Evolutionary conservation across 2,888 invertebrate genomes (phyloP).

Genomic region (Herminia tarsipennalis): DNA sequence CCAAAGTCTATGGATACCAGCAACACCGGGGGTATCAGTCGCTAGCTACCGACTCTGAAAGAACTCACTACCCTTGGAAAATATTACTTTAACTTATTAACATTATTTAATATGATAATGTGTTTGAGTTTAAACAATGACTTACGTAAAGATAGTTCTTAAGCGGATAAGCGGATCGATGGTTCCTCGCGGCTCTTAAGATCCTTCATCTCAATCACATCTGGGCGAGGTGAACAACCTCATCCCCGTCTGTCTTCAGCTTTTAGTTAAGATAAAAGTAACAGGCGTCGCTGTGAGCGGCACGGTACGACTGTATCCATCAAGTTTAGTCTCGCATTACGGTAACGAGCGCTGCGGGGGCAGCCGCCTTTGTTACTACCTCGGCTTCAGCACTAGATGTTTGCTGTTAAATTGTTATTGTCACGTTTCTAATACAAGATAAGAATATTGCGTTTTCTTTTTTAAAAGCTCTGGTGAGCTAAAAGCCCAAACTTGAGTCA

Average conservation of each 20-base stretch:
- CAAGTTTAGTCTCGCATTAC: conserved; percentile 66
- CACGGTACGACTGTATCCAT: conserved; percentile 55
- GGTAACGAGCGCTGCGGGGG: conserved; percentile 53
- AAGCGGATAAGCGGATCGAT: conserved; percentile 21
- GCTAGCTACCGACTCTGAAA: too few species aligned
- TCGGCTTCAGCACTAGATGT: conserved; percentile 33
- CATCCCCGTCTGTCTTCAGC: conserved; percentile 36
- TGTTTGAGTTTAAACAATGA: conserved; percentile 6
- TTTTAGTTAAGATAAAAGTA: conserved; percentile 55
- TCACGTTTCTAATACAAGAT: conserved; percentile 20
- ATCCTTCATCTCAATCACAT: conserved; percentile 35
- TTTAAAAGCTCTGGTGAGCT: too few species aligned
- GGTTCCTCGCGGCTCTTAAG: conserved; percentile 18
- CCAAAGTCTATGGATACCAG: too few species aligned
- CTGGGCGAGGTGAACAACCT: conserved; percentile 33
- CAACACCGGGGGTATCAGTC: too few species aligned
- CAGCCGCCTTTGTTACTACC: conserved; percentile 31
- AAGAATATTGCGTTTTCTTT: not conserved
- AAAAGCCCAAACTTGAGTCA: too few species aligned
- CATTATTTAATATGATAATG: not conserved
- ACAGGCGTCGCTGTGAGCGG: conserved; percentile 48
- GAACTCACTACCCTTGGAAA: too few species aligned
- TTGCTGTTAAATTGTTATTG: conserved; percentile 37
- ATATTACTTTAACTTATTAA: not conserved
- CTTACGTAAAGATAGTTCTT: conserved; percentile 18